Base-by-base conservation (phyloP, 2,888 invertebrate species). In the Oligia fasciuncula region DNA sequence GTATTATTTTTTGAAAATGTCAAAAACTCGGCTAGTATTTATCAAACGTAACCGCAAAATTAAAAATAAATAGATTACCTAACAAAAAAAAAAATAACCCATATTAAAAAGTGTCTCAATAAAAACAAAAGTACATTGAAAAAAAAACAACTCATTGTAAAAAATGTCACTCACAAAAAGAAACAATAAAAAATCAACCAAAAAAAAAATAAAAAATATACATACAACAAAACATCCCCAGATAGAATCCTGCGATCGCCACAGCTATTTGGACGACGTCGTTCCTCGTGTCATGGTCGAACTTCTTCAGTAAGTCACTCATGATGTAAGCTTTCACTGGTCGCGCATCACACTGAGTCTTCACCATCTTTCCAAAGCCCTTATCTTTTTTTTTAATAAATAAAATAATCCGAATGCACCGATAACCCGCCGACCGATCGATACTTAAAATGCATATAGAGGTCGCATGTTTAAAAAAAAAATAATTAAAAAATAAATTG, bases 221-320 rank as follows among this genome's bases (percentile, higher is more conserved):
- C 96, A 87, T 94, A 97, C 96, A 87, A 79, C 93, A 95, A 91
- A 95, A 95, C 79, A 96, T 87, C 70, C 96, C 96, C 86, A 95
- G 89, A 87, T 96, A 96, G 89, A 96, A 94, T 35, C 96, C 96
- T 77, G 91, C 93, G 68, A 95, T 91, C 3, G 94, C 95, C 9
- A 95, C 91, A 5, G 93, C 92, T 43, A 95, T 89, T 87, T 96
- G 95, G 60, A 95, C 94, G 81, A 95, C 92, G 90, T 96, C 96
- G 86, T 94, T 95, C 40, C 93, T 94, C 2, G 94, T 93, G 63
- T 96, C 95, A 68, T 93, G 91, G 87, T 96, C 94, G 69, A 96
- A 94, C 86, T 94, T 96, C 90, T 95, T 95, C 91, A 96, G 91
- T 71, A 96, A 85, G 89, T 96, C 96, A 94, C 96, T 96, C 96